Conservation (phyloP, 1,140 invertebrate genomes). For the Carcinoscorpius rotundicauda region DNA sequence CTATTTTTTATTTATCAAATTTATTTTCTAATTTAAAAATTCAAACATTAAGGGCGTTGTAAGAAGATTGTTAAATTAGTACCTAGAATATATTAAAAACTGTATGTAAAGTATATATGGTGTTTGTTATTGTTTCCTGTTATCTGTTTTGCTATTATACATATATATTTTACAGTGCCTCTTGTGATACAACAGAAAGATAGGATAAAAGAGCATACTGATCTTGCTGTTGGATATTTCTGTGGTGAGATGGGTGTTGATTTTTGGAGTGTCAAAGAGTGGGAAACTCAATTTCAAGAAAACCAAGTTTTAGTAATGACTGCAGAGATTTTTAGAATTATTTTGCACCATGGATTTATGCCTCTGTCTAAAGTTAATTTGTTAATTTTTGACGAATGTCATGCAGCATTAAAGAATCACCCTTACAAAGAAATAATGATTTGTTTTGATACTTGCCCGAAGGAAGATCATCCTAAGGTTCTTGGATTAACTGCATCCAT, state of each 20-base stretch:
- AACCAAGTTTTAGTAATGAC: conserved; percentile 74
- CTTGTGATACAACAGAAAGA: conserved; percentile 63
- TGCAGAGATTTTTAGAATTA: conserved; percentile 61
- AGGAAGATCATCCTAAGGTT: conserved; percentile 36
- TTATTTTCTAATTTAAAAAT: too few species aligned
- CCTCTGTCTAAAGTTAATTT: conserved; percentile 52
- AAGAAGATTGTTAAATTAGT: too few species aligned
- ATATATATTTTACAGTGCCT: conserved; percentile 38
- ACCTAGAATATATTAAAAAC: background rate
- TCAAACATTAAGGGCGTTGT: too few species aligned
- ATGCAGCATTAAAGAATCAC: conserved; percentile 55
- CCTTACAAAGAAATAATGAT: conserved; percentile 53
- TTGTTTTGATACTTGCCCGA: conserved; percentile 36
- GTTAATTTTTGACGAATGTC: conserved; percentile 85
- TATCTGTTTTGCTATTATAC: too few species aligned
- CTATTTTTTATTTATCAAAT: too few species aligned
- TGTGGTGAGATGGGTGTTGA: conserved; percentile 34
- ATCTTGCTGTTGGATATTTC: conserved; percentile 40
- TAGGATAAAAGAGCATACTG: conserved; percentile 47
- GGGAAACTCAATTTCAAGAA: conserved; percentile 48
- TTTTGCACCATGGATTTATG: conserved; percentile 53
- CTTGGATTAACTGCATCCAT: conserved; percentile 49
- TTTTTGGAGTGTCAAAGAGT: conserved; percentile 47
- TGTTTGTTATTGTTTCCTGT: background rate
- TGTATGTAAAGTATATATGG: background rate